Evolutionary conservation across 2,888 invertebrate species (phyloP), one percentile per base, ranked within the genome.

Genomic region (Oasisia sp.): DNA sequence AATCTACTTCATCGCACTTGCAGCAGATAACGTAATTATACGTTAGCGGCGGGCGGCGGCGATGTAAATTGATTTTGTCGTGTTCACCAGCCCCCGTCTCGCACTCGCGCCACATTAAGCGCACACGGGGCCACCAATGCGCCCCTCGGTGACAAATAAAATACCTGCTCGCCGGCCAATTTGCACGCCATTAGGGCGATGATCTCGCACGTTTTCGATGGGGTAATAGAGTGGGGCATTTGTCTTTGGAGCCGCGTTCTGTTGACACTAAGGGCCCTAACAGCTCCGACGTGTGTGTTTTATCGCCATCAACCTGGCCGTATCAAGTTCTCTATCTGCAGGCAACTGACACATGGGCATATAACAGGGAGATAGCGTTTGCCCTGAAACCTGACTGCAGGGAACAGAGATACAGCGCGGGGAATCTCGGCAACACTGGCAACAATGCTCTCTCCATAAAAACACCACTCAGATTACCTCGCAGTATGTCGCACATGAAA

Each of bases 1-100:
- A 74, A 74, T 74, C 74, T 74, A 74, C 74, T 74, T 74, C 74
- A 74, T 74, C 74, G 74, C 74, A 74, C 74, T 74, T 8, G 74
- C 74, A 27, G 74, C 74, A 74, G 74, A 74, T 74, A 74, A 74
- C 74, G 74, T 74, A 74, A 74, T 74, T 74, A 74, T n/a, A 74
- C 4, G 74, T 74, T 74, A 74, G 74, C 74, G 27, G 27, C 27
- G 74, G n/a, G 74, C 74, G 1, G 74, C 74, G 4, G 74, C 74
- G 27, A 74, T 74, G 74, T 74, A 74, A 74, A 74, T 74, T 74
- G 74, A 74, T 74, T 74, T 74, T 74, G 74, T 74, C 74, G 14
- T 74, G 74, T 74, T 74, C 74, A 74, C 74, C 19, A 74, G 27
- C 74, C 74, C 74, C 27, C 74, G 74, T 19, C 27, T 19, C 27